These are phyloP conservation scores for Tupaia chinensis DNA, from an alignment of 2,113 vertebrate genomes.

Conservation along the genomic window DNA sequence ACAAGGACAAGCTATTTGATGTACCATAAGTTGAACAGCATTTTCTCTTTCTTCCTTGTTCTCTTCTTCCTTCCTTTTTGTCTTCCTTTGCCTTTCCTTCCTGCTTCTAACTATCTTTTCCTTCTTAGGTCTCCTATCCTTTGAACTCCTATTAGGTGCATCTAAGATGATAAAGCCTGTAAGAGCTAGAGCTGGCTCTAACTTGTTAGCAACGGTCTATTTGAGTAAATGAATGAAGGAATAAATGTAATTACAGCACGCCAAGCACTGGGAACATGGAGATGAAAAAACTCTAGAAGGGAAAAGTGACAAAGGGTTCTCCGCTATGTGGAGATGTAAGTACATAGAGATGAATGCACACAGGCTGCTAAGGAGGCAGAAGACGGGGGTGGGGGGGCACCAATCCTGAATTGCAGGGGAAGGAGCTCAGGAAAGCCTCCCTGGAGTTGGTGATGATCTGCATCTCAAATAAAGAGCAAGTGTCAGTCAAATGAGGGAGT, in stretches of 20 bases:
- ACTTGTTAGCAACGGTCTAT: not conserved
- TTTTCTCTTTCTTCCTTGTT: not conserved
- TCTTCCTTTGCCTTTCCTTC: not conserved
- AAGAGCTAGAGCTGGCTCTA: not conserved
- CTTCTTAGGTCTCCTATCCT: not conserved
- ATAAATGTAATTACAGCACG: not conserved
- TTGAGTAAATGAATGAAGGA: not conserved
- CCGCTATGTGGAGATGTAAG: not conserved
- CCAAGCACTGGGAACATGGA: not conserved
- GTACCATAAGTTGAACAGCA: not conserved
- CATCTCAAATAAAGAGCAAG: not conserved
- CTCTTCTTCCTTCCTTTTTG: not conserved
- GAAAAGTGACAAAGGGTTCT: not conserved
- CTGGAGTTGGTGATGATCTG: not conserved
- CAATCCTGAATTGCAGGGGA: not conserved
- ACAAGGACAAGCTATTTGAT: not conserved
- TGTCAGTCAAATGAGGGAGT: not conserved
- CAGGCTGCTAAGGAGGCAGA: not conserved
- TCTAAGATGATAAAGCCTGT: not conserved
- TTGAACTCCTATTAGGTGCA: not conserved
- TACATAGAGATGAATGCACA: fast-evolving
- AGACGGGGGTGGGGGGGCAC: not conserved
- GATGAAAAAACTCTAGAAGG: not conserved
- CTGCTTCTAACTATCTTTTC: not conserved
- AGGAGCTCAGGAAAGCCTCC: not conserved